phyloP scores from a whole-genome alignment of 2,113 vertebrate genomes.

The Blennius ocellaris region DNA sequence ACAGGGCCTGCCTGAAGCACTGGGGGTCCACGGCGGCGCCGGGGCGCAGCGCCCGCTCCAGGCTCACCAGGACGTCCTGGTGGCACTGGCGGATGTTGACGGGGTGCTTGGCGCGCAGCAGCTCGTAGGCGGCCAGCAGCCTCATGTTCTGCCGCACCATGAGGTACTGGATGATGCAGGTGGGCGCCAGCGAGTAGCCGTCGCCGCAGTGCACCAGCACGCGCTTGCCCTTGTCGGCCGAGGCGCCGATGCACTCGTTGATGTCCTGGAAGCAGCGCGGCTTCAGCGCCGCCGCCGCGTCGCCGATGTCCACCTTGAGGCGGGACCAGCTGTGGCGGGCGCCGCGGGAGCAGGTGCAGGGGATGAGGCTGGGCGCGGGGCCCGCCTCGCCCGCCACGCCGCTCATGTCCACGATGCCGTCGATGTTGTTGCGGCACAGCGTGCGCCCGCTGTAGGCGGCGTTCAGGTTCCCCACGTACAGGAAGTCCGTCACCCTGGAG shows the following conservation, averaged over 20 bases:
- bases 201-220: conserved; percentile 86
- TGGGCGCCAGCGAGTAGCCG: conserved; percentile 83
- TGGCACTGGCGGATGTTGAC: conserved; percentile 85
- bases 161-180: conserved; percentile 84
- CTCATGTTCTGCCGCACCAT: conserved; percentile 86
- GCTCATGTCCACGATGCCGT: conserved; percentile 86
- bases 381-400: conserved; percentile 73
- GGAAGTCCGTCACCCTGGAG: conserved; percentile 83
- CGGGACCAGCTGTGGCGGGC: conserved; percentile 85
- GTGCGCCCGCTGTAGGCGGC: conserved; percentile 79
- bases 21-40: conserved; percentile 69
- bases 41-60: conserved; percentile 84
- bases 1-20: conserved; percentile 85
- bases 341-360: conserved; percentile 80
- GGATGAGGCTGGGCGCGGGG: conserved; percentile 76
- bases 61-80: conserved; percentile 83
- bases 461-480: conserved; percentile 85
- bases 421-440: conserved; percentile 84
- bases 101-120: conserved; percentile 79
- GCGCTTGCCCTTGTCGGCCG: conserved; percentile 80
- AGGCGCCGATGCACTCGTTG: conserved; percentile 85
- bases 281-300: conserved; percentile 69
- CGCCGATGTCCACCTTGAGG: conserved; percentile 83
- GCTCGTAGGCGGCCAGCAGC: conserved; percentile 85
- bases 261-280: conserved; percentile 84